These are phyloP conservation scores for Salvator merianae DNA, from an alignment of 2,113 vertebrate genomes.

Conservation along the genomic window DNA sequence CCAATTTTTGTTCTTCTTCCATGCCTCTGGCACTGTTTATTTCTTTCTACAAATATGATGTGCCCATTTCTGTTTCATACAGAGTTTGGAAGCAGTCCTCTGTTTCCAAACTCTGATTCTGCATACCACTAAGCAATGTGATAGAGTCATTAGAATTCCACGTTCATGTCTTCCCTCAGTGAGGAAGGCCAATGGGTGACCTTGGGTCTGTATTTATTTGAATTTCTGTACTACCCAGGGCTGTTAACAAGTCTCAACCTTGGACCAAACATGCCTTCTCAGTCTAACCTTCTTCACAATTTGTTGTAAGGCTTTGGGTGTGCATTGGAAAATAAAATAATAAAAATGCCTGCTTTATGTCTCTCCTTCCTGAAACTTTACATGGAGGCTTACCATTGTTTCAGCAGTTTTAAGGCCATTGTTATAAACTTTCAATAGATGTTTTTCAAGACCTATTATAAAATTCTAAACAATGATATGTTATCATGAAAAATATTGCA, in stretches of 20 bases:
- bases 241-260: too few species aligned
- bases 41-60: background rate
- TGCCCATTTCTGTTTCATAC: background rate
- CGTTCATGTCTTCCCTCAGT: background rate
- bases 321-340: background rate
- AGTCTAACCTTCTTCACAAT: background rate
- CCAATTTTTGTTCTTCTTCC: background rate
- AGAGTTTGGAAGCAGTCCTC: too few species aligned
- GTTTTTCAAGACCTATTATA: background rate
- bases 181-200: background rate
- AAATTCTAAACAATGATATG: background rate
- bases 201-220: background rate
- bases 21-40: background rate
- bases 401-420: background rate
- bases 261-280: background rate
- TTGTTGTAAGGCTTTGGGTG: background rate
- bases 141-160: background rate
- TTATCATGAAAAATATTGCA: constrained; percentile 18
- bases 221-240: too few species aligned
- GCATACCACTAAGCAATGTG: background rate
- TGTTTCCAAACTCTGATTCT: background rate
- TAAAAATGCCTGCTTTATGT: background rate
- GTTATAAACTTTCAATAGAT: background rate
- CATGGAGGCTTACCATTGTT: background rate
- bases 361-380: background rate